Evolutionary conservation across 2,113 vertebrate species (phyloP).

Genomic region (Psophia crepitans): DNA sequence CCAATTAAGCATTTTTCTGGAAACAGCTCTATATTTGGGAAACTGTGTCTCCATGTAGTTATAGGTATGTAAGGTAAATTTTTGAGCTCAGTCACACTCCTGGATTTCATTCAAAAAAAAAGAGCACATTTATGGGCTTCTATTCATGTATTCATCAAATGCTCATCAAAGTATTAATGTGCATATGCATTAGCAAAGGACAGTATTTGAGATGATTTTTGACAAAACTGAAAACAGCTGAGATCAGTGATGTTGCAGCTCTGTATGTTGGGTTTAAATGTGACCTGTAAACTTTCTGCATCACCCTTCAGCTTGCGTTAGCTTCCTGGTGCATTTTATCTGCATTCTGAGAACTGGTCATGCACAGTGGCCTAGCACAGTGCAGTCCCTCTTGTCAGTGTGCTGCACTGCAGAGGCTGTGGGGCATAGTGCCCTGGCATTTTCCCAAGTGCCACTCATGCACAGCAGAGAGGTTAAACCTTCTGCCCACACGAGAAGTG

Average conservation of each 20-base stretch:
- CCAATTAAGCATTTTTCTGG: neutral
- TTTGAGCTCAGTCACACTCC: neutral
- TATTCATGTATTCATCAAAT: neutral
- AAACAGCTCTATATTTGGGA: neutral
- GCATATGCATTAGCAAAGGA: neutral
- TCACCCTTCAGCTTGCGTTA: neutral
- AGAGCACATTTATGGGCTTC: neutral
- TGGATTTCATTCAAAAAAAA: neutral
- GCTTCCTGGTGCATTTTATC: neutral
- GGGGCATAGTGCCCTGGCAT: neutral
- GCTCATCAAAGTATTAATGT: neutral
- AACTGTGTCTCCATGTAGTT: neutral
- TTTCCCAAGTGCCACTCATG: neutral
- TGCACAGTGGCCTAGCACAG: neutral
- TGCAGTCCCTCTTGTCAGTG: neutral
- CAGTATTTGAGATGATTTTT: neutral
- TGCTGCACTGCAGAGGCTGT: neutral
- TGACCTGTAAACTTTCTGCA: neutral
- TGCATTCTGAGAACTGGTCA: neutral
- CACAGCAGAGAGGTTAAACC: neutral
- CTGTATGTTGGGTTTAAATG: neutral
- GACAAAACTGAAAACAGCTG: neutral
- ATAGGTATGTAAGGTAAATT: neutral
- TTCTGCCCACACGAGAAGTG: neutral
- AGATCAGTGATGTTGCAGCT: neutral